These are phyloP conservation scores for Carcina quercana DNA, from an alignment of 2,888 invertebrate species.

Conservation along the genomic window DNA sequence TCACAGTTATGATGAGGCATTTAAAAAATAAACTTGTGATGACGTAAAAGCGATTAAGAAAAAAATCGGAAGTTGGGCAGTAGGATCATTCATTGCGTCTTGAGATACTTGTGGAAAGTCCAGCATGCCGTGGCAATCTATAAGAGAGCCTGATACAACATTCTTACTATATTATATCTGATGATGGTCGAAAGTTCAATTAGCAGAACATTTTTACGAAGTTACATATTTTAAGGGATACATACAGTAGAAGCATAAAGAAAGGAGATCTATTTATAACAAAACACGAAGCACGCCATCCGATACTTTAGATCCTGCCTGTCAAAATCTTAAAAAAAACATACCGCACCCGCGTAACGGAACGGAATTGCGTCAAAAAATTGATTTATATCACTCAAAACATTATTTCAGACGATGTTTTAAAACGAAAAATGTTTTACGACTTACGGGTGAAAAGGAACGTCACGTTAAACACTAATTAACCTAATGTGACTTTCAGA, in stretches of 20 bases:
- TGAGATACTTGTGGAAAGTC: too few relatives aligned
- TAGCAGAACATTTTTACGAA: background rate
- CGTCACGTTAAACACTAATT: conserved; percentile 52
- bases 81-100: too few relatives aligned
- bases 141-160: too few relatives aligned
- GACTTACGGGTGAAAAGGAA: conserved; percentile 27
- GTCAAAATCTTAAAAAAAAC: conserved; percentile 52
- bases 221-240: too few relatives aligned
- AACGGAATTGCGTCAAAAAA: conserved; percentile 60
- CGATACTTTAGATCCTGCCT: conserved; percentile 59
- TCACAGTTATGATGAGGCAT: too few relatives aligned
- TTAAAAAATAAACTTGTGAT: too few relatives aligned
- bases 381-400: conserved; percentile 56
- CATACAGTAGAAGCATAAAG: conserved; percentile 28
- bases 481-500: conserved; percentile 43
- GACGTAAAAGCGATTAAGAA: too few relatives aligned
- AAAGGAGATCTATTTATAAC: conserved; percentile 26
- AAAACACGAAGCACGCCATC: conserved; percentile 35
- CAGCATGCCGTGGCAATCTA: too few relatives aligned
- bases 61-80: too few relatives aligned
- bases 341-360: conserved; percentile 45
- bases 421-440: conserved; percentile 23
- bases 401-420: conserved; percentile 30
- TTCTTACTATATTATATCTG: too few relatives aligned
- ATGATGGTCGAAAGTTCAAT: background rate